Evolutionary conservation across 2,113 vertebrate genomes (phyloP), one percentile per base, ranked within the genome.

Genomic region (Colossoma macropomum): DNA sequence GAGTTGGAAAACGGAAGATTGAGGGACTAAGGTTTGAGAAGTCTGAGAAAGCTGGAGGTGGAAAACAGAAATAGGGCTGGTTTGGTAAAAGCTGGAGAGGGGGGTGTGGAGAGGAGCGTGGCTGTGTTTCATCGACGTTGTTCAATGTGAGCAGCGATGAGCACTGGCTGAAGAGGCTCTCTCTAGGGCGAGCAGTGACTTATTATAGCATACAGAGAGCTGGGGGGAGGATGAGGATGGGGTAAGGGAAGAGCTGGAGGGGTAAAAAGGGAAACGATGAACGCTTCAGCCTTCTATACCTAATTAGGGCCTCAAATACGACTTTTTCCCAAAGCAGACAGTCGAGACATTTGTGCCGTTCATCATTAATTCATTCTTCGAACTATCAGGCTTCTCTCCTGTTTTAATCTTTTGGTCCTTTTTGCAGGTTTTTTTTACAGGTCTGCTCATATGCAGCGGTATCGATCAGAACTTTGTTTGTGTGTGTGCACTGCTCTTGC

Each of bases 101-200:
- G n/a, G 66, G 32, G 25, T 19, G 25, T 13, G 66, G 63, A 70
- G 41, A 83, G 34, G 72, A 69, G 66, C 27, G n/a, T 38, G 59
- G 27, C 27, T 30, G 34, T 45, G 41, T 80, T 86, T 83, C 54
- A 77, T 86, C 59, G 52, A 28, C 75, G 28, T 90, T 91, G 45
- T 83, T 65, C 76, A 88, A 76, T 79, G 84, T 90, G 74, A 91
- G 91, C 75, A 79, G 5, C 27, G 80, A 84, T 75, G n/a, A 28
- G 41, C 65, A 48, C 10, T 62, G 50, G 71, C 54, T 80, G 45
- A 85, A 90, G 88, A 85, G 86, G 85, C 88, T 3, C 85, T 86
- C 89, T 94, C 93, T 92, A 93, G 92, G 91, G 88, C 91, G 90
- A 82, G 87, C 86, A 89, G 78, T 88, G 90, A 92, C 90, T 91